phyloP scores from a whole-genome alignment of 2,113 vertebrate species.

The Caloenas nicobarica region DNA sequence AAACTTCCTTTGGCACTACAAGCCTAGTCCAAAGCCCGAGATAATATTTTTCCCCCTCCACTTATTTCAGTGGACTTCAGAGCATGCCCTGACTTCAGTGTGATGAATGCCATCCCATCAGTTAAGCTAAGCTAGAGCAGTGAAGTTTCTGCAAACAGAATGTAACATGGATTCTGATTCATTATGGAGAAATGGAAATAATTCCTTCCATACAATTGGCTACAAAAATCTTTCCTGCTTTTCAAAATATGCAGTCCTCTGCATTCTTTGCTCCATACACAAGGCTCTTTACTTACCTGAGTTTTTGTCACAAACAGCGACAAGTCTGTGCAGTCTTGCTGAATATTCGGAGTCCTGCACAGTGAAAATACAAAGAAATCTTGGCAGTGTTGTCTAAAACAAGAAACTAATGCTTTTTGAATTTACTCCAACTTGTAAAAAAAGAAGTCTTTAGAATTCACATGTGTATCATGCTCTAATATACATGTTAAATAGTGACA shows the following conservation, averaged over 20 bases:
- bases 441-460: neutral
- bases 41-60: neutral
- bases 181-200: neutral
- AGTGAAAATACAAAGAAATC: neutral
- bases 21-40: neutral
- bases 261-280: neutral
- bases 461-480: neutral
- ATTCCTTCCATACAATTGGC: neutral
- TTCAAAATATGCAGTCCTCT: neutral
- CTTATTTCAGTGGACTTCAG: neutral
- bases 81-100: neutral
- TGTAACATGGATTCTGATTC: neutral
- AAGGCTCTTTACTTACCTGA: neutral
- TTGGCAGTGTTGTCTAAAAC: neutral
- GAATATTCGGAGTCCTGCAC: neutral
- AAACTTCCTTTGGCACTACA: slow-evolving; percentile 10
- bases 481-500: neutral
- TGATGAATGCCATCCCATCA: neutral
- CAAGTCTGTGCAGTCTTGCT: neutral
- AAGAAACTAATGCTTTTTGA: neutral
- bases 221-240: neutral
- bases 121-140: neutral
- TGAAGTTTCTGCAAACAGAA: neutral
- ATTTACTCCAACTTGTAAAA: slow-evolving; percentile 24
- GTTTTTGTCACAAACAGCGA: neutral